A percentile compares a stretch with the other conserved stretches of the same genome.
Evolutionary conservation across 2,888 invertebrate species (phyloP).

Genomic region (Cremastinae sp.): DNA sequence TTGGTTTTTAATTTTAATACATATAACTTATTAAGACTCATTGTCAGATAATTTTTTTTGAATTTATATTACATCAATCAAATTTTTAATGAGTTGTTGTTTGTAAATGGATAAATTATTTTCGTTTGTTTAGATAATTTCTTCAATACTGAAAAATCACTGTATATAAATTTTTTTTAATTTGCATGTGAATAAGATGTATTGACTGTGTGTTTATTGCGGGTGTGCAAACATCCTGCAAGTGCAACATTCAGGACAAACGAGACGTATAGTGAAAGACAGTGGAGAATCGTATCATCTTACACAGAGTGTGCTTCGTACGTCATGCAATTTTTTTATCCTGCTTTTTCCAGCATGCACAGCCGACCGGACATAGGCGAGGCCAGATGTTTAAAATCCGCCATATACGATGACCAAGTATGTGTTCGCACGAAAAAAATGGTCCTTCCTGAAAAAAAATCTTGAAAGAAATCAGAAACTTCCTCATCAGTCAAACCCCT

Average conservation of each 20-base stretch:
- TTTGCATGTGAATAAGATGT: slow-evolving; percentile 3
- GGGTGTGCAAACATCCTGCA: slow-evolving; percentile 52
- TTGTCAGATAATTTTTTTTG: too few relatives aligned
- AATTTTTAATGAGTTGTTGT: too few relatives aligned
- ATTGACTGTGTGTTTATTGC: slow-evolving; percentile 19
- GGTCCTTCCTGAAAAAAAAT: background rate
- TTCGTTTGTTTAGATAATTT: too few relatives aligned
- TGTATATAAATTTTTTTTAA: too few relatives aligned
- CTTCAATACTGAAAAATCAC: too few relatives aligned
- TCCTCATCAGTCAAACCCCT: background rate
- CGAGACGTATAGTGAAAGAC: background rate
- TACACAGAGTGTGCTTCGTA: slow-evolving; percentile 24
- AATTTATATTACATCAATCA: too few relatives aligned
- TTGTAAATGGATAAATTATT: too few relatives aligned
- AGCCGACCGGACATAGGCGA: slow-evolving; percentile 64
- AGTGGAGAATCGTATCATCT: slow-evolving; percentile 3
- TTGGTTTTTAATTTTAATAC: too few relatives aligned
- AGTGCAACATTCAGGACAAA: slow-evolving; percentile 32
- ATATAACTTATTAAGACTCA: too few relatives aligned
- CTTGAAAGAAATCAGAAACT: slow-evolving; percentile 14
- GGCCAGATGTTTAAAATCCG: slow-evolving; percentile 64
- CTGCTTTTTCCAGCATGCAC: slow-evolving; percentile 8
- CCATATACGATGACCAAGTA: slow-evolving; percentile 31
- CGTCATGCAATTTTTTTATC: slow-evolving; percentile 48
- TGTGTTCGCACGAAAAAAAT: slow-evolving; percentile 14